These are phyloP conservation scores for Rhorus exstirpatorius DNA, from an alignment of 2,888 invertebrate species.

Conservation along the genomic window DNA sequence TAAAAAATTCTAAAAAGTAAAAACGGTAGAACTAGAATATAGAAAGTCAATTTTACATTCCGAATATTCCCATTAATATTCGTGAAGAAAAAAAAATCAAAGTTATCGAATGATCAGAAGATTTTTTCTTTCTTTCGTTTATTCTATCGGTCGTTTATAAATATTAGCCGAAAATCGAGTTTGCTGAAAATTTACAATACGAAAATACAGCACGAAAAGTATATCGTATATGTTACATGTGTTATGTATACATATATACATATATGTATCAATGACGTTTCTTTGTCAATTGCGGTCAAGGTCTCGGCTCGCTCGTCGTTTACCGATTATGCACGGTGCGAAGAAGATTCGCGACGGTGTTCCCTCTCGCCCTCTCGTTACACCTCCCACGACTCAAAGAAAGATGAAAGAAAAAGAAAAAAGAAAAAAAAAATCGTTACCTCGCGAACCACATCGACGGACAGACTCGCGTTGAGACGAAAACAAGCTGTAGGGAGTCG, in stretches of 20 bases:
- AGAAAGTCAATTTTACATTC: too few relatives aligned
- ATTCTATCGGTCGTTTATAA: too few relatives aligned
- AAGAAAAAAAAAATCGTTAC: slow-evolving; percentile 3
- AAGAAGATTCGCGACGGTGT: slow-evolving; percentile 57
- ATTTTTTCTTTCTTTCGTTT: too few relatives aligned
- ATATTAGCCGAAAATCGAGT: slow-evolving; percentile 30
- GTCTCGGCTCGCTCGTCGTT: slow-evolving; percentile 42
- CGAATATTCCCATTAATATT: too few relatives aligned
- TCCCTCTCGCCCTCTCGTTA: slow-evolving; percentile 45
- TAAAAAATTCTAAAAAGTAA: too few relatives aligned
- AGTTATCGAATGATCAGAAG: too few relatives aligned
- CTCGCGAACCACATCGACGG: background rate
- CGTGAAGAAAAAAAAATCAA: too few relatives aligned
- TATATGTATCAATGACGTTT: slow-evolving; percentile 27
- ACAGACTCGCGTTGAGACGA: background rate
- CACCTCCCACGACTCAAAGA: slow-evolving; percentile 2
- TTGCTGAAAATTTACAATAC: slow-evolving; percentile 32
- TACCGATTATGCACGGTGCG: slow-evolving; percentile 54
- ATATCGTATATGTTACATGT: slow-evolving; percentile 21
- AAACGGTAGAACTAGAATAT: too few relatives aligned
- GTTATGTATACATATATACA: background rate
- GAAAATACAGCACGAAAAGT: slow-evolving; percentile 26
- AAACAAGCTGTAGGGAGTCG: background rate
- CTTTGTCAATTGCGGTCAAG: slow-evolving; percentile 62
- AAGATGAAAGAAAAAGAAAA: slow-evolving; percentile 13